Evolutionary conservation across 35 echinoderm and acorn worm species (phyloP).

Genomic region (Hemicentrotus pulcherrimus): DNA sequence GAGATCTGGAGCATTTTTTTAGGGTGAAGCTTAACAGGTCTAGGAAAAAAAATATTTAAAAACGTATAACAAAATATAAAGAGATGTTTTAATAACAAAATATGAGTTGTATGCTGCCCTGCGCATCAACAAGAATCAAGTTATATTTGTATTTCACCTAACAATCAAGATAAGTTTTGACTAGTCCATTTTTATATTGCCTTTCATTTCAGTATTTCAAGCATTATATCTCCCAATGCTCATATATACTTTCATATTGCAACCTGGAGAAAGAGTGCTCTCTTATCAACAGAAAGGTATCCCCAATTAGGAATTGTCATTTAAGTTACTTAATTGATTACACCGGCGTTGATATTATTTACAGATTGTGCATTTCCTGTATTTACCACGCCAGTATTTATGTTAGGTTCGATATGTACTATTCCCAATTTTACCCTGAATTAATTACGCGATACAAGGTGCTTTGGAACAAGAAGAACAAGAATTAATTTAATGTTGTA

Average conservation of each 20-base stretch:
- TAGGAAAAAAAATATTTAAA: no score
- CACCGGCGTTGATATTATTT: background rate
- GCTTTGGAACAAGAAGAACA: background rate
- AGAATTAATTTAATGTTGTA: background rate
- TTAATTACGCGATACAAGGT: background rate
- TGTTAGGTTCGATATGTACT: background rate
- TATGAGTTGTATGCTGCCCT: no score
- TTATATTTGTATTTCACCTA: no score
- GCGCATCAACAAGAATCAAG: no score
- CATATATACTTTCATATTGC: background rate
- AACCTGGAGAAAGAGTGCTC: no score
- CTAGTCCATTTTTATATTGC: background rate
- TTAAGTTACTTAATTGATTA: background rate
- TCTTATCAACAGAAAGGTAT: background rate
- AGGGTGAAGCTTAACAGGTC: no score
- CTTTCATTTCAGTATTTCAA: constrained; percentile 14
- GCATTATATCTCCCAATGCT: background rate
- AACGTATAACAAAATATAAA: no score
- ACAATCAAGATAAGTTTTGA: background rate
- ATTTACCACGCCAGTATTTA: background rate
- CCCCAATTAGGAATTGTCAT: background rate
- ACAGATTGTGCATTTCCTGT: background rate
- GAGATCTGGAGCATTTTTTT: no score
- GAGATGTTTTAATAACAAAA: no score
- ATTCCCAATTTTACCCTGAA: background rate